Evolutionary conservation across 2,797 vertebrate genomes (phyloP), one percentile per base, ranked within the genome.

Genomic region (Gorsachius magnificus): DNA sequence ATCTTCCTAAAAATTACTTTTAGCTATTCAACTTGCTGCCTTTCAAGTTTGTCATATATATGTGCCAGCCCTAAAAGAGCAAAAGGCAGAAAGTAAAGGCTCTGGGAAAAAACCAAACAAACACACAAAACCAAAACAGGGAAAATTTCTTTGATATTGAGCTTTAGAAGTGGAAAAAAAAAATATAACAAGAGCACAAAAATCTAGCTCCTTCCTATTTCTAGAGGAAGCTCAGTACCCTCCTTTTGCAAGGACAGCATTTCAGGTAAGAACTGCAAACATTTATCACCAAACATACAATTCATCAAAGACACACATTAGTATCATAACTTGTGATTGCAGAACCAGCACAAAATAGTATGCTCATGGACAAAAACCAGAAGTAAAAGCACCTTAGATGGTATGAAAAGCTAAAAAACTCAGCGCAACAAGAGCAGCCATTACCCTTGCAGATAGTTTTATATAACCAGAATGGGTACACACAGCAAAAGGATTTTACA

Each of bases 281-380:
- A 5, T 31, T 53, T 74, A 29, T 35, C 29, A 41, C 21, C 38
- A 72, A n/a, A 29, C 6, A 46, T 2, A 11, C 4, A 10, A 6
- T 16, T 63, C 25, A 45, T 20, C 17, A 56, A 33, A 74, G 22
- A 48, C 6, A 19, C 21, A 10, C 22, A 7, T 2, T 16, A 46
- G 21, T 16, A n/a, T 10, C 20, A 0, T 31, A 25, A 50, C 4
- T 50, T 61, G 16, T 6, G 2, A 69, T 50, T 68, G 41, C 29
- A 31, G 24, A 80, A n/a, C 15, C 26, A 63, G 29, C 19, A 51
- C 24, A 31, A 13, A 28, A 38, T 2, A n/a, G 13, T 3, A 10
- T 6, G 0, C 19, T 45, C 16, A 38, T 2, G 1, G 15, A 41
- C 5, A 26, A 64, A 38, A 45, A 46, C 0, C 5, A 14, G 25